phyloP scores from a whole-genome alignment of 2,888 invertebrate genomes.

The Hemistola chrysoprasaria region DNA sequence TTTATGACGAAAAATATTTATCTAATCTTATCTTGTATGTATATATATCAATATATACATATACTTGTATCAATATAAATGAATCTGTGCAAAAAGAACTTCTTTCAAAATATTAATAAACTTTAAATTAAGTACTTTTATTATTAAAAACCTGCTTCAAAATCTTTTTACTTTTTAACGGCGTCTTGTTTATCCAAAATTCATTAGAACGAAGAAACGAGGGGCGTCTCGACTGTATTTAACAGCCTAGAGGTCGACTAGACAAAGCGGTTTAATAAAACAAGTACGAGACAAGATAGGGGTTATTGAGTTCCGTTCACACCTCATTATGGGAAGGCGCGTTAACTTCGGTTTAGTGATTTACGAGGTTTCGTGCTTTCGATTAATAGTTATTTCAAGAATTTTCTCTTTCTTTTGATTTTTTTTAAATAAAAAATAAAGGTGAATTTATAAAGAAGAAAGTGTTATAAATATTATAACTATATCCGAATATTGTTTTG shows the following conservation, averaged over 20 bases:
- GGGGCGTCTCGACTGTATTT: conserved; percentile 10
- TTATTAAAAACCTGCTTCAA: not conserved
- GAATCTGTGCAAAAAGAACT: too few relatives aligned
- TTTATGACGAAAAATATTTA: too few relatives aligned
- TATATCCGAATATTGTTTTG: not conserved
- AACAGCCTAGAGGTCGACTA: conserved; percentile 16
- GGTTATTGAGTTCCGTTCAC: conserved; percentile 13
- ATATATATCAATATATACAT: too few relatives aligned
- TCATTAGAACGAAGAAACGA: conserved; percentile 13
- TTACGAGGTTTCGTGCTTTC: conserved; percentile 10
- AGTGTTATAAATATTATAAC: too few relatives aligned
- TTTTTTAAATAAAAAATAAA: too few relatives aligned
- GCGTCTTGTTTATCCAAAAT: conserved; percentile 10
- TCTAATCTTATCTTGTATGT: too few relatives aligned
- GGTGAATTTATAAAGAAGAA: too few relatives aligned
- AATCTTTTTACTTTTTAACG: conserved; percentile 6
- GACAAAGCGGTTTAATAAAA: conserved; percentile 30
- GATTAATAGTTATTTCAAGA: not conserved
- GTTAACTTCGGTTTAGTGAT: conserved; percentile 15
- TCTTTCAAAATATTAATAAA: too few relatives aligned
- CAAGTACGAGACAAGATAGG: conserved; percentile 18
- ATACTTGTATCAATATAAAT: too few relatives aligned
- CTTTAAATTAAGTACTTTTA: not conserved
- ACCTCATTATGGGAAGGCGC: conserved; percentile 15
- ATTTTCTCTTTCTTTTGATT: too few relatives aligned